A percentile compares a stretch with the other conserved stretches of the same genome.
Conservation (phyloP, 2,113 vertebrate genomes). For the Erpornis zantholeuca region DNA sequence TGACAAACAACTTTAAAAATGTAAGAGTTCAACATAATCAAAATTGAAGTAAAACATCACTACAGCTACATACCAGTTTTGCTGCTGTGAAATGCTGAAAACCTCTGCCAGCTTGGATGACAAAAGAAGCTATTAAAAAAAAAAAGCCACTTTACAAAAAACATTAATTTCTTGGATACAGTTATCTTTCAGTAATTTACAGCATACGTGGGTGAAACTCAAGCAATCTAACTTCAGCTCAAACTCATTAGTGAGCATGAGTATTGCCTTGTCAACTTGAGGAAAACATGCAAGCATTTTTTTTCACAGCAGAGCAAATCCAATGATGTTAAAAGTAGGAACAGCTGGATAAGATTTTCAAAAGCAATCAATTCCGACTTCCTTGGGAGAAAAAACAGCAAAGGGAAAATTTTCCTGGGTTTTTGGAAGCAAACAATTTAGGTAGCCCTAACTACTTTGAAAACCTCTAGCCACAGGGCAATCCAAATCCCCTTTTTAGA, state of each 20-base stretch:
- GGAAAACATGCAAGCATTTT: not conserved
- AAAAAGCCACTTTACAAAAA: not conserved
- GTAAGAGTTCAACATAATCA: not conserved
- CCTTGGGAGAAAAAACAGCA: not conserved
- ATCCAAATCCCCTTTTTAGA: not conserved
- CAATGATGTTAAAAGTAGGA: not conserved
- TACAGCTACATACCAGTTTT: slow-evolving; percentile 78
- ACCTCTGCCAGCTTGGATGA: slow-evolving; percentile 78
- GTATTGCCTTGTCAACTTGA: not conserved
- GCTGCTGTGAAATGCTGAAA: slow-evolving; percentile 72
- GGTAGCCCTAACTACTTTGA: not conserved
- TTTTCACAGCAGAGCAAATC: not conserved
- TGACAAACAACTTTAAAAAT: not conserved
- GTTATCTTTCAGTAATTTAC: not conserved
- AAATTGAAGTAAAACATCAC: not conserved
- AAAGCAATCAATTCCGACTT: not conserved
- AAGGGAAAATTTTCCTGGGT: not conserved
- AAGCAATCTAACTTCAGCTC: not conserved
- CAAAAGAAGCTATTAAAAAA: slow-evolving; percentile 67
- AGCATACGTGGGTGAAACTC: not conserved
- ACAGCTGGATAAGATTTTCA: not conserved
- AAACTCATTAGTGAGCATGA: not conserved
- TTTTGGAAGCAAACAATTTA: not conserved
- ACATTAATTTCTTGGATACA: not conserved
- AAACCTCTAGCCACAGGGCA: not conserved